Conservation (phyloP, 2,888 invertebrate genomes). For the Lissocephala sabroskyi region DNA sequence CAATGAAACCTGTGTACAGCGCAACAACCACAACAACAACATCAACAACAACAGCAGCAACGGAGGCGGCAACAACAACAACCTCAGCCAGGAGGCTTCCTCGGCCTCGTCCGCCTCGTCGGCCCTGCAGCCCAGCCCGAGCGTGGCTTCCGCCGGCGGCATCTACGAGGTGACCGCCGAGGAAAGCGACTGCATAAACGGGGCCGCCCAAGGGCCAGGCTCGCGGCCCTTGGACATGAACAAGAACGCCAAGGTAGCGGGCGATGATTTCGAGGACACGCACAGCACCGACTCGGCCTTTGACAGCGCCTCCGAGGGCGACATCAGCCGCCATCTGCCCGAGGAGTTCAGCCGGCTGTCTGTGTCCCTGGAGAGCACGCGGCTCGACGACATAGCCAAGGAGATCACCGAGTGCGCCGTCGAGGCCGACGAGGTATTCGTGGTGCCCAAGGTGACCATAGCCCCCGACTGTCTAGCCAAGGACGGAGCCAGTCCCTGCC, state of each 20-base stretch:
- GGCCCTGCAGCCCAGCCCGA: neutral
- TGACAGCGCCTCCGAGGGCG: slow-evolving; percentile 71
- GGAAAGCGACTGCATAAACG: slow-evolving; percentile 58
- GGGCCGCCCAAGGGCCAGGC: slow-evolving; percentile 33
- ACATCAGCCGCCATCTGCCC: slow-evolving; percentile 69
- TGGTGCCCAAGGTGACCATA: slow-evolving; percentile 58
- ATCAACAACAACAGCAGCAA: slow-evolving; percentile 38
- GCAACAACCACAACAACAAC: slow-evolving; percentile 39
- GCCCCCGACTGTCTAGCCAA: slow-evolving; percentile 46
- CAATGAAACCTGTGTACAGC: slow-evolving; percentile 58
- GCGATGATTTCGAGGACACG: slow-evolving; percentile 68
- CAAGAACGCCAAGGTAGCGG: slow-evolving; percentile 59
- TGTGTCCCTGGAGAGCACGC: slow-evolving; percentile 60
- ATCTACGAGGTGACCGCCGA: slow-evolving; percentile 64
- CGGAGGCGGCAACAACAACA: slow-evolving; percentile 30
- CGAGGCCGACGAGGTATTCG: slow-evolving; percentile 41
- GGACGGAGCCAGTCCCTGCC: slow-evolving; percentile 39
- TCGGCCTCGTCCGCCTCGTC: slow-evolving; percentile 9
- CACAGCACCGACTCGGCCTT: slow-evolving; percentile 71
- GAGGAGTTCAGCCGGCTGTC: slow-evolving; percentile 68
- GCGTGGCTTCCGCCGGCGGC: slow-evolving; percentile 16
- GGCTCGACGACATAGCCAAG: slow-evolving; percentile 59
- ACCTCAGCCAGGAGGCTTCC: slow-evolving; percentile 12
- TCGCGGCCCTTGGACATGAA: slow-evolving; percentile 65
- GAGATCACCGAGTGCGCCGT: slow-evolving; percentile 65